Conservation (phyloP, 2,888 invertebrate species). For the Orthosia gracilis region DNA sequence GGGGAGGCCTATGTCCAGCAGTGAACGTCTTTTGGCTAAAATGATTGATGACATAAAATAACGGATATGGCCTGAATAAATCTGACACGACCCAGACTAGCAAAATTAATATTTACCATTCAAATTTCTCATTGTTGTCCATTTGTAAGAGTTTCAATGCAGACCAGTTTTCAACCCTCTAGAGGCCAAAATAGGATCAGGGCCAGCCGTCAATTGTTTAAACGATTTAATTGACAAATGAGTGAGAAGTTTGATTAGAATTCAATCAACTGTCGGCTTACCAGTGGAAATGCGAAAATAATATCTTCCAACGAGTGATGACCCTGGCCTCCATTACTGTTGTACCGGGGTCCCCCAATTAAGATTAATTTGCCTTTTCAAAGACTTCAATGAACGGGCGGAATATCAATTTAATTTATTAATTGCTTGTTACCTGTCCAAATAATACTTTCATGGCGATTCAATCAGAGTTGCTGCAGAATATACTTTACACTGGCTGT, state of each 20-base stretch:
- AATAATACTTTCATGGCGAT: background rate
- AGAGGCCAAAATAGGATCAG: background rate
- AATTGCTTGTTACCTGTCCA: background rate
- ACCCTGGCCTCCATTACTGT: background rate
- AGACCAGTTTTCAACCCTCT: background rate
- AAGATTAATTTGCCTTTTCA: constrained; percentile 22
- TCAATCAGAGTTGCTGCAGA: background rate
- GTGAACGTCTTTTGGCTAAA: too few species aligned
- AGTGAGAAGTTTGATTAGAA: constrained; percentile 17
- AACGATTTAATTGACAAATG: constrained; percentile 15
- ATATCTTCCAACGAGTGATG: background rate
- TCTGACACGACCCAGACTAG: background rate
- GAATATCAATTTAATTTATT: too few species aligned
- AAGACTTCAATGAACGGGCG: background rate
- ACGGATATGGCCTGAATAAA: too few species aligned
- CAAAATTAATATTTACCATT: background rate
- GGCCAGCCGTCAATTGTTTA: constrained; percentile 5
- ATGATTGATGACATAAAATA: background rate
- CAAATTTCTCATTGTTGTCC: background rate
- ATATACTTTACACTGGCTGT: background rate
- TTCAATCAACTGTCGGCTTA: constrained; percentile 19
- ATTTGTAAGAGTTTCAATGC: constrained; percentile 9
- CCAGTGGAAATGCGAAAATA: constrained; percentile 7
- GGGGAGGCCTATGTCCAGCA: background rate
- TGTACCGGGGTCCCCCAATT: constrained; percentile 14